Evolutionary conservation across 2,797 vertebrate genomes (phyloP).

Genomic region (Coregonus sp.): DNA sequence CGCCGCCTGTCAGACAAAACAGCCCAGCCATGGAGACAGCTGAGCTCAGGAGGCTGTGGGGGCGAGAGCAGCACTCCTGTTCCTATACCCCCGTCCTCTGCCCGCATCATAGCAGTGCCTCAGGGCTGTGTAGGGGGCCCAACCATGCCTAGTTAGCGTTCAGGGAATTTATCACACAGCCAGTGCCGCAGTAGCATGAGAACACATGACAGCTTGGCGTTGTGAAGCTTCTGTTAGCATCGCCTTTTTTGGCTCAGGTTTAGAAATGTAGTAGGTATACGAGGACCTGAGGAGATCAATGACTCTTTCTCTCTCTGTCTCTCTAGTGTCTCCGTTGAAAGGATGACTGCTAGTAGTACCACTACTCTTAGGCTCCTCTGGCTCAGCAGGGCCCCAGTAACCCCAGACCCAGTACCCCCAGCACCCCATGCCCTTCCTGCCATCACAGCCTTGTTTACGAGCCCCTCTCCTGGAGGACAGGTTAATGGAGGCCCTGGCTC

Average conservation of each 20-base stretch:
- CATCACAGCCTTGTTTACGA: conserved; percentile 66
- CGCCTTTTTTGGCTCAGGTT: conserved; percentile 53
- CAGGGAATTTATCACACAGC: conserved; percentile 54
- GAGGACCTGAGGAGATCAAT: conserved; percentile 63
- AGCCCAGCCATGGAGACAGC: conserved; percentile 72
- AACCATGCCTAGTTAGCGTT: conserved; percentile 40
- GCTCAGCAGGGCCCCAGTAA: neutral
- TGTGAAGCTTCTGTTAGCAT: conserved; percentile 43
- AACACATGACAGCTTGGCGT: conserved; percentile 67
- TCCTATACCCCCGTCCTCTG: neutral
- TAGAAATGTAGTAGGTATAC: conserved; percentile 39
- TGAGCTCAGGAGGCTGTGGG: conserved; percentile 73
- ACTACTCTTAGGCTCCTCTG: neutral
- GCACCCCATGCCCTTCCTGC: conserved; percentile 48
- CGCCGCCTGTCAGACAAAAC: conserved; percentile 74
- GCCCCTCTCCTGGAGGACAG: conserved; percentile 65
- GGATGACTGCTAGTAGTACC: conserved; percentile 34
- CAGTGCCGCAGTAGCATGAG: conserved; percentile 49
- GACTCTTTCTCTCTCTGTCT: conserved; percentile 15
- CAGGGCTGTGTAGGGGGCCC: neutral
- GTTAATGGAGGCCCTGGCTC: conserved; percentile 69
- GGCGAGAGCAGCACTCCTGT: conserved; percentile 40
- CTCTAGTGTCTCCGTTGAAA: conserved; percentile 58
- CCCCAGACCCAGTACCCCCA: conserved; percentile 11
- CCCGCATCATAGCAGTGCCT: neutral